Percentiles rank a stretch among this genome's conserved stretches.
These are phyloP conservation scores for Bombus superbus DNA, from an alignment of 1,140 invertebrate genomes.

Conservation along the genomic window DNA sequence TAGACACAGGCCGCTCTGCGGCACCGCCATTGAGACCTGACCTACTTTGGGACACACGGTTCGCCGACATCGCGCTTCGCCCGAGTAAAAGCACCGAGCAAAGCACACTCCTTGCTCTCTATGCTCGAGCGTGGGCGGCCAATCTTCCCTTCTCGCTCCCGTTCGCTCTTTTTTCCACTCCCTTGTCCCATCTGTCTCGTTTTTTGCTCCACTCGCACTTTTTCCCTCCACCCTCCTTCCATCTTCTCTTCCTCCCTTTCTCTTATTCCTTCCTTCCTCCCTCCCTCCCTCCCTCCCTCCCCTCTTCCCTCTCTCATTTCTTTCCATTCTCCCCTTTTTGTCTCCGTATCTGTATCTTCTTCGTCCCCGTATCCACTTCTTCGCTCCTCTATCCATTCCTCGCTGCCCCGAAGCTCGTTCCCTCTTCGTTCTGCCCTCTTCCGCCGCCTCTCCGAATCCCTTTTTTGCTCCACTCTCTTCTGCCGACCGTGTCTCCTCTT, in stretches of 20 bases:
- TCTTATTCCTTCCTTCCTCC: not conserved
- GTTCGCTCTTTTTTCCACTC: not conserved
- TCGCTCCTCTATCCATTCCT: not conserved
- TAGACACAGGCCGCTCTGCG: conserved; percentile 28
- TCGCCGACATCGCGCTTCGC: conserved; percentile 62
- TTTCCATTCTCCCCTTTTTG: not conserved
- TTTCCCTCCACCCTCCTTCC: conserved; percentile 5
- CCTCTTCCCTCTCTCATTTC: not conserved
- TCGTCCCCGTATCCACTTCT: no score
- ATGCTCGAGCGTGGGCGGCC: conserved; percentile 24
- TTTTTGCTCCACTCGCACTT: not conserved
- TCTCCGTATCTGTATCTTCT: no score
- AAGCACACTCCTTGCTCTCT: conserved; percentile 40
- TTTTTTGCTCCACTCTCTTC: not conserved
- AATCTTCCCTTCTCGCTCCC: not conserved
- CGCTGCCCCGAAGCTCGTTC: not conserved
- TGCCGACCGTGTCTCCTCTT: not conserved
- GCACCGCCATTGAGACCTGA: conserved; percentile 73
- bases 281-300: no score
- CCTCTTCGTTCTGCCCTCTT: not conserved
- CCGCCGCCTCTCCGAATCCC: not conserved
- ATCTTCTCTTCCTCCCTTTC: not conserved
- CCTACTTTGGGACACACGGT: conserved; percentile 70
- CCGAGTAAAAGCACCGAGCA: conserved; percentile 65
- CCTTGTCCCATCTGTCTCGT: not conserved